A percentile compares a stretch with the other conserved stretches of the same genome.
Evolutionary conservation across 2,797 vertebrate genomes (phyloP).

Genomic region (Tokudaia muenninki): DNA sequence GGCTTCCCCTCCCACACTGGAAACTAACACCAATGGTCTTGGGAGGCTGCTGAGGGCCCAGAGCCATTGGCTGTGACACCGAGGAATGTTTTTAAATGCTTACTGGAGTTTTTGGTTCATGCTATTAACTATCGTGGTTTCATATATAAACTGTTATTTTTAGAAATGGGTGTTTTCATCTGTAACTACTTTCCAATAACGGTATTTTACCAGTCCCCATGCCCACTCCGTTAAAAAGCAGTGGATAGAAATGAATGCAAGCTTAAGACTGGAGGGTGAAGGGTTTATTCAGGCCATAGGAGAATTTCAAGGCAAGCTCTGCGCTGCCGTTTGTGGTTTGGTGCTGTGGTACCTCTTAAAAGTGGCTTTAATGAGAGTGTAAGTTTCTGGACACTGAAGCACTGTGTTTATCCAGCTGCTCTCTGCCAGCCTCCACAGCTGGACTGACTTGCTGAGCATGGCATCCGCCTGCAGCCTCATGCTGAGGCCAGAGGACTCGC

Average conservation of each 20-base stretch:
- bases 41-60: background rate
- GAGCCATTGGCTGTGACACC: background rate
- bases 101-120: background rate
- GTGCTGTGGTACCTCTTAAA: slow-evolving; percentile 33
- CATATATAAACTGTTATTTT: slow-evolving; percentile 20
- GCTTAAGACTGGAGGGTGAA: background rate
- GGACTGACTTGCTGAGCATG: rapidly evolving
- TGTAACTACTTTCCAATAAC: slow-evolving; percentile 37
- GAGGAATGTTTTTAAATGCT: background rate
- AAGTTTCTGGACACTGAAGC: slow-evolving; percentile 64
- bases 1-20: background rate
- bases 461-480: background rate
- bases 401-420: slow-evolving; percentile 79
- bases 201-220: background rate
- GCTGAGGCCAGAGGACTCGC: background rate
- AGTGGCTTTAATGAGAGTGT: slow-evolving; percentile 68
- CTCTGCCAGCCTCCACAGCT: slow-evolving; percentile 14
- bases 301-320: background rate
- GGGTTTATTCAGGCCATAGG: background rate
- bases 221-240: background rate
- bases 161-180: slow-evolving; percentile 19
- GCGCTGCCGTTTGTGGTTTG: slow-evolving; percentile 74
- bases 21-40: background rate
- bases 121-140: background rate
- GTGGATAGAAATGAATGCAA: background rate